These are phyloP conservation scores for Pogona vitticeps DNA, from an alignment of 2,113 vertebrate species.

Conservation along the genomic window DNA sequence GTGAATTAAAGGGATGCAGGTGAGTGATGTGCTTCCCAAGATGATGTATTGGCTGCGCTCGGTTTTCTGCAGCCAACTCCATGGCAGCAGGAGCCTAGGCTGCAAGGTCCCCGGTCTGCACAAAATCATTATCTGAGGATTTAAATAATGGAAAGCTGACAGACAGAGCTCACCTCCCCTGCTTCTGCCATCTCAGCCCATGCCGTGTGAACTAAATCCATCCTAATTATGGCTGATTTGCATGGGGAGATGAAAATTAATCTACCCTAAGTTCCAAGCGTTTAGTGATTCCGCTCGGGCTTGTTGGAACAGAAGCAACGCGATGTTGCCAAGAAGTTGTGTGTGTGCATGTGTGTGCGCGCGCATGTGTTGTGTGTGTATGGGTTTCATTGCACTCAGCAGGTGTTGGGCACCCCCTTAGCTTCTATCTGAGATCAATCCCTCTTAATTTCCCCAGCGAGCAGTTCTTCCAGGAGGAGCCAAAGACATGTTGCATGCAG, in stretches of 20 bases:
- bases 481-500: background rate
- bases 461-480: slow-evolving; percentile 1
- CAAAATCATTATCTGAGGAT: slow-evolving; percentile 20
- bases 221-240: slow-evolving; percentile 73
- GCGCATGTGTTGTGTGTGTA: too few relatives aligned
- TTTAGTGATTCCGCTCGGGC: slow-evolving; percentile 54
- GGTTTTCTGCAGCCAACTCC: background rate
- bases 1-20: background rate
- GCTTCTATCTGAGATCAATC: background rate
- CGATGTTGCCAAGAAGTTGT: background rate
- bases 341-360: background rate
- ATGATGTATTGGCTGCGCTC: background rate
- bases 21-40: background rate
- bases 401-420: background rate
- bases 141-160: slow-evolving; percentile 37
- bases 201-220: slow-evolving; percentile 71
- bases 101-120: background rate
- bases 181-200: slow-evolving; percentile 60
- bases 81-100: background rate
- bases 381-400: background rate
- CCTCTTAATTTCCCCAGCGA: background rate
- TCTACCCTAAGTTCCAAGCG: slow-evolving; percentile 53
- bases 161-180: slow-evolving; percentile 29
- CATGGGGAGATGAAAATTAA: slow-evolving; percentile 70
- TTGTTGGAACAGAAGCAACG: slow-evolving; percentile 11